A percentile compares a stretch with the other conserved stretches of the same genome.
Conservation (phyloP, 2,888 invertebrate genomes). For the Drosophila gaucha region DNA sequence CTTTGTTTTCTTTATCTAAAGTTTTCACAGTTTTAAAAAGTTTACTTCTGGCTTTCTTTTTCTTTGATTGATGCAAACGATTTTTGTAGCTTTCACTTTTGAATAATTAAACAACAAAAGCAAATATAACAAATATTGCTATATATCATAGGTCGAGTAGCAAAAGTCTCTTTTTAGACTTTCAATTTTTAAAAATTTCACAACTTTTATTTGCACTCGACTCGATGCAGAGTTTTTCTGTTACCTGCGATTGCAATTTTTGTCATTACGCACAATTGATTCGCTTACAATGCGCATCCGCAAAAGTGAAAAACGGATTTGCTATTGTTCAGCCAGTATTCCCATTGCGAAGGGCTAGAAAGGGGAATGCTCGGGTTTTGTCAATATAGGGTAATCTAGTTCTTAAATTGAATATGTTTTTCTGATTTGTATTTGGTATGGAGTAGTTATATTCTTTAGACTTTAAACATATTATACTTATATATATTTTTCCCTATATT, state of each 20-base stretch:
- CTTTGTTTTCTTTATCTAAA: too few relatives aligned
- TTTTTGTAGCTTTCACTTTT: too few relatives aligned
- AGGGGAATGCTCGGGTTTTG: neutral
- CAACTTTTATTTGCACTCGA: neutral
- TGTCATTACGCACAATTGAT: constrained; percentile 35
- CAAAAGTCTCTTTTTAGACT: neutral
- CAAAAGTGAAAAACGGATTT: constrained; percentile 2
- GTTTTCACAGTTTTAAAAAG: too few relatives aligned
- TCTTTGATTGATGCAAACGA: too few relatives aligned
- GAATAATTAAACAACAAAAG: too few relatives aligned
- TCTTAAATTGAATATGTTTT: too few relatives aligned
- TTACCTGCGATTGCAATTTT: constrained; percentile 25
- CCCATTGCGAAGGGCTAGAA: neutral
- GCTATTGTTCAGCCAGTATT: neutral
- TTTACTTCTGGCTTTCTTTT: too few relatives aligned
- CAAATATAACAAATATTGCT: neutral
- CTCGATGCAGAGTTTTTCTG: constrained; percentile 2
- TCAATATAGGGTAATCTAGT: too few relatives aligned
- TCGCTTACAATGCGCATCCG: constrained; percentile 11
- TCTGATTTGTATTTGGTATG: too few relatives aligned
- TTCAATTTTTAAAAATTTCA: neutral
- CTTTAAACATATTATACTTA: too few relatives aligned
- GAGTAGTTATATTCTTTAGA: too few relatives aligned
- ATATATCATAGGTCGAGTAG: constrained; percentile 1
- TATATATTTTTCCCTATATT: too few relatives aligned